Percentiles rank a stretch among this genome's conserved stretches.
phyloP scores from a whole-genome alignment of 2,113 vertebrate genomes.

The Myanophis thanlyinensis region DNA sequence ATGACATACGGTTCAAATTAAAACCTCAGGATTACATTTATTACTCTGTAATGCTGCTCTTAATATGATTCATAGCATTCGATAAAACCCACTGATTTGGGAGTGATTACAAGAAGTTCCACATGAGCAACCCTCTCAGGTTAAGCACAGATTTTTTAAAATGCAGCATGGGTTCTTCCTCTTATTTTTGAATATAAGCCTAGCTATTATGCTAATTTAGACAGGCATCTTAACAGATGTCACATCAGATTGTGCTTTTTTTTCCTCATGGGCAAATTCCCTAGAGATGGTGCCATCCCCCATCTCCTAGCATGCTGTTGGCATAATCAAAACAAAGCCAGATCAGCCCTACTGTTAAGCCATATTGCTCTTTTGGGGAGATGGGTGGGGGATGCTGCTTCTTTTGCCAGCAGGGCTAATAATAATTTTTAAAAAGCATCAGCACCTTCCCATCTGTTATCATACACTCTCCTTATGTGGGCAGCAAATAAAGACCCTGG shows the following conservation, averaged over 20 bases:
- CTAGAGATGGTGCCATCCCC: not conserved
- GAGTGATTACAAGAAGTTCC: not conserved
- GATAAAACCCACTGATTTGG: not conserved
- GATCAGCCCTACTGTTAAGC: conserved; percentile 14
- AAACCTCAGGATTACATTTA: not conserved
- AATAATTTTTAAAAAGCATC: not conserved
- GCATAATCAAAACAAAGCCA: not conserved
- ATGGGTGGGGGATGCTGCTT: not conserved
- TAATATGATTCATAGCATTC: not conserved
- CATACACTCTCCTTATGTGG: not conserved
- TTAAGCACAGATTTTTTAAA: not conserved
- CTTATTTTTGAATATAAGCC: conserved; percentile 8
- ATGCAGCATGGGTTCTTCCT: not conserved
- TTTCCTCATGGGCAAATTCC: not conserved
- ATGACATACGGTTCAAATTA: not conserved
- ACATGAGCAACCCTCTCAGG: not conserved
- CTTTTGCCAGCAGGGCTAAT: conserved; percentile 11
- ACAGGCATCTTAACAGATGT: conserved; percentile 12
- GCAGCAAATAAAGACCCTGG: not conserved
- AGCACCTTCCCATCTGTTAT: not conserved
- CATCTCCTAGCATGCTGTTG: not conserved
- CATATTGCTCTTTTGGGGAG: not conserved
- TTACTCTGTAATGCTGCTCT: not conserved
- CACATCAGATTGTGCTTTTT: conserved; percentile 11
- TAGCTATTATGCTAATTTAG: conserved; percentile 24